Conservation (phyloP, 1,140 invertebrate genomes). For the Megalonaias nervosa region DNA sequence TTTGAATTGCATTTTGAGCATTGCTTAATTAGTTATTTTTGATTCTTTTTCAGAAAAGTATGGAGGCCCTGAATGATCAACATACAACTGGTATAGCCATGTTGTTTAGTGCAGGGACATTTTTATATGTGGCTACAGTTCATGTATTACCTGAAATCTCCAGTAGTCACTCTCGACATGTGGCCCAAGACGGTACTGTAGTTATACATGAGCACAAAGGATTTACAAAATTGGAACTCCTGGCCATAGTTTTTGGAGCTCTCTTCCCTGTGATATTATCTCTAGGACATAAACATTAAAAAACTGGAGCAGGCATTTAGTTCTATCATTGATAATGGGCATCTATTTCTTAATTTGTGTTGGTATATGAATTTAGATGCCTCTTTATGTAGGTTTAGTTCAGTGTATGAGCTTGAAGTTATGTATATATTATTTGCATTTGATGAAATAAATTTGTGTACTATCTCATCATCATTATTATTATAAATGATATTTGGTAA, state of each 20-base stretch:
- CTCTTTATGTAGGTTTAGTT: too few species aligned
- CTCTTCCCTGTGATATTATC: slow-evolving; percentile 90
- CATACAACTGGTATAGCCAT: slow-evolving; percentile 97
- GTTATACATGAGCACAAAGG: slow-evolving; percentile 73
- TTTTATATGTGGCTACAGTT: slow-evolving; percentile 98
- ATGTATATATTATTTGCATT: too few species aligned
- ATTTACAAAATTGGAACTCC: slow-evolving; percentile 84
- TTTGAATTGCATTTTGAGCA: not conserved
- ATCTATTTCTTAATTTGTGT: not conserved
- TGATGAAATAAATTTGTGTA: too few species aligned
- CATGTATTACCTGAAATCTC: slow-evolving; percentile 95
- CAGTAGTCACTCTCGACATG: slow-evolving; percentile 58
- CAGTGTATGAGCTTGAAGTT: too few species aligned
- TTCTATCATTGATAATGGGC: not conserved
- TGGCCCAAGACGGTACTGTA: slow-evolving; percentile 71
- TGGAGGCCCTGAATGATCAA: slow-evolving; percentile 79
- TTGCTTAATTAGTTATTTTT: slow-evolving; percentile 42
- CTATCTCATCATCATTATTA: too few species aligned
- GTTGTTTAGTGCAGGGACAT: slow-evolving; percentile 99
- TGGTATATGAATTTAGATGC: too few species aligned
- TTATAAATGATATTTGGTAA: too few species aligned
- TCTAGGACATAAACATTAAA: slow-evolving; percentile 89
- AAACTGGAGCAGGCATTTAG: not conserved
- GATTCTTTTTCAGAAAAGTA: slow-evolving; percentile 69
- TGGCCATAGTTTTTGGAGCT: slow-evolving; percentile 87